Conservation (phyloP, 1,140 invertebrate genomes). For the Dysdera silvatica region DNA sequence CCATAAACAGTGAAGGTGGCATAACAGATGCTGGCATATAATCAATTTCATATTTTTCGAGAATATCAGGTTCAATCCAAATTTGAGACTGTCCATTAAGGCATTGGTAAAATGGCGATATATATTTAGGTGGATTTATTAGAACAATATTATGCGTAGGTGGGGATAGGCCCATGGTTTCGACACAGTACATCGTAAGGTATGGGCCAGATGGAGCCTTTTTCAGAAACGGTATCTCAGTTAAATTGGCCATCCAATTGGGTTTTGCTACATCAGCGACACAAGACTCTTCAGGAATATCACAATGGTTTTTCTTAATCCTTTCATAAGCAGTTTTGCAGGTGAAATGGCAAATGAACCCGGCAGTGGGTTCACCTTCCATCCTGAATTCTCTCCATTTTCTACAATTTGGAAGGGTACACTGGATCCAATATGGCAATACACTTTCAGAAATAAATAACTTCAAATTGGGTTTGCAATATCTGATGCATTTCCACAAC, state of each 20-base stretch:
- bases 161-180: conserved; percentile 43
- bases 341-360: conserved; percentile 37
- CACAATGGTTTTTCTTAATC: no score
- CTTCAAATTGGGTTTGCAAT: conserved; percentile 35
- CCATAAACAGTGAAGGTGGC: conserved; percentile 42
- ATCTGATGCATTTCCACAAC: conserved; percentile 40
- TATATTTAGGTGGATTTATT: conserved; percentile 23
- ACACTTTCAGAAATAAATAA: conserved; percentile 39
- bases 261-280: not conserved
- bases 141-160: not conserved
- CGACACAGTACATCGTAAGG: conserved; percentile 43
- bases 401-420: conserved; percentile 35
- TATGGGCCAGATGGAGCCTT: conserved; percentile 45
- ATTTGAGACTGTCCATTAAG: conserved; percentile 39
- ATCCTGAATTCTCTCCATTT: conserved; percentile 42
- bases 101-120: conserved; percentile 42
- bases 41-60: conserved; percentile 43
- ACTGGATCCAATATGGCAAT: conserved; percentile 46
- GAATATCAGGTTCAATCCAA: conserved; percentile 44
- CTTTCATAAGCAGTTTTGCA: conserved; percentile 32
- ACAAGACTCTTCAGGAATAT: conserved; percentile 1
- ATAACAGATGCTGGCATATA: conserved; percentile 42
- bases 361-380: conserved; percentile 33
- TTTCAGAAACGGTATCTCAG: conserved; percentile 39
- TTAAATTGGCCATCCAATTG: conserved; percentile 38